Evolutionary conservation across 2,113 vertebrate genomes (phyloP), one percentile per base, ranked within the genome.

Genomic region (Lepisosteus oculatus): DNA sequence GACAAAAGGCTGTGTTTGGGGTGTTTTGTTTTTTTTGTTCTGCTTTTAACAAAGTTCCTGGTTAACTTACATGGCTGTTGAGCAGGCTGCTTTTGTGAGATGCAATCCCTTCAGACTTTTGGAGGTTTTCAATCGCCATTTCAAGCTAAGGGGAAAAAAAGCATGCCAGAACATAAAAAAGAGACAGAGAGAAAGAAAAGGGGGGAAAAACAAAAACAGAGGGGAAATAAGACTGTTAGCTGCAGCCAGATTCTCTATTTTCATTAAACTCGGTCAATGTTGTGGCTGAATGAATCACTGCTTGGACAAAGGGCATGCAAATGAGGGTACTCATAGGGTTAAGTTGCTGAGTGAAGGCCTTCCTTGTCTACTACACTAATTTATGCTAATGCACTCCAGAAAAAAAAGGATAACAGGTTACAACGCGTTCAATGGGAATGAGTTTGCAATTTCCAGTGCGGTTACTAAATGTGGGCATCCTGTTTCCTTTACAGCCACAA

Each of bases 91-190:
- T 98, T 95, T 98, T 99, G 95, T 98, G 97, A 90, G 97, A 94
- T 79, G 96, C 93, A 90, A 98, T 95, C 91, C 97, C 97, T 93
- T 98, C 96, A 89, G 92, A 96, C 96, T 98, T 98, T 94, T 98
- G 97, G 86, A 99, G 97, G 89, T 98, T 98, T 94, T 98, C 96
- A 94, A 98, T 98, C 95, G 95, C 97, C 96, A 98, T 96, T 97
- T 98, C 95, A 97, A 99, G 96, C 97, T 98, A 95, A 86, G 93
- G 92, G 89, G 85, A 63, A 80, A 80, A 84, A 84, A 86, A 79
- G 90, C 88, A 93, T 90, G 90, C 86, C 9, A 79, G 83, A 79
- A 87, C 72, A 75, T 77, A 77, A 80, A 74, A 83, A 42, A 84
- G 80, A 78, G 80, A 74, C 75, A 43, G n/a, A 62, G 72, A 84